Evolutionary conservation across 2,113 vertebrate species (phyloP).

Genomic region (Podarcis cretensis): DNA sequence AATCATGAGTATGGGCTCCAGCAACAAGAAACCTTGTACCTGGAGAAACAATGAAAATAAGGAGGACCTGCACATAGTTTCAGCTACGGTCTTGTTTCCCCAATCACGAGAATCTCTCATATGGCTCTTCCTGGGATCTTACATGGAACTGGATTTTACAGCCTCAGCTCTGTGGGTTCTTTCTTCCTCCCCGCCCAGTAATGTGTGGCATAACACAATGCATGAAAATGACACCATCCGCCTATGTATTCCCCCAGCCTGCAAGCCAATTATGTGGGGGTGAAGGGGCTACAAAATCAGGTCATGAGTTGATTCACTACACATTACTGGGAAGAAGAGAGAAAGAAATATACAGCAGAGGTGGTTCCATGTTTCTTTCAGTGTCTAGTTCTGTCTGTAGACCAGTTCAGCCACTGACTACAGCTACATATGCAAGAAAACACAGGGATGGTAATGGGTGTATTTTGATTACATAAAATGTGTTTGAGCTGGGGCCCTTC

Average conservation of each 20-base stretch:
- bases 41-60: neutral
- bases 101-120: neutral
- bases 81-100: neutral
- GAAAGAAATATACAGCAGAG: neutral
- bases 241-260: neutral
- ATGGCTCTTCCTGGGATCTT: neutral
- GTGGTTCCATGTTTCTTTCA: neutral
- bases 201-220: neutral
- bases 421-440: neutral
- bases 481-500: neutral
- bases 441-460: neutral
- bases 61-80: neutral
- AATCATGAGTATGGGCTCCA: too few relatives aligned
- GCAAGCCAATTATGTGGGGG: neutral
- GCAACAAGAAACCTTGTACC: too few relatives aligned
- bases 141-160: neutral
- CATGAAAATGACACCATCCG: neutral
- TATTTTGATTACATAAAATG: neutral
- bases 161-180: too few relatives aligned
- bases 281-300: neutral
- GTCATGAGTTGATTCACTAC: neutral
- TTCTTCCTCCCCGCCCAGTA: neutral
- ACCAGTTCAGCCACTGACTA: neutral
- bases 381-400: too few relatives aligned
- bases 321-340: neutral